Evolutionary conservation across 2,797 vertebrate species (phyloP), one percentile per base, ranked within the genome.

Genomic region (Tympanoctomys barrerae): DNA sequence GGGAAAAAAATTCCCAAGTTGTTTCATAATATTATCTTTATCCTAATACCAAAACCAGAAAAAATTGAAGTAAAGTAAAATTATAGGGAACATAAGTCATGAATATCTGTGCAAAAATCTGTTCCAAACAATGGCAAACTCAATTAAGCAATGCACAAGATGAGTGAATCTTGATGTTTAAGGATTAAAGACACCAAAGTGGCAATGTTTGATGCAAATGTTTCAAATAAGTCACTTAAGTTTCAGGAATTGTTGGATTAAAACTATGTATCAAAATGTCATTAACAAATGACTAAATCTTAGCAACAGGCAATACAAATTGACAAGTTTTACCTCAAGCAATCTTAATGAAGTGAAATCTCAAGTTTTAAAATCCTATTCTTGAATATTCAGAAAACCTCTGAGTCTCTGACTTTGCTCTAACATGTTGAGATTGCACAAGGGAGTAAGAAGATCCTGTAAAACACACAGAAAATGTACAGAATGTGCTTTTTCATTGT

Each of bases 41-140:
- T 91, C 84, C 33, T 94, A n/a, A 85, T 91, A 68, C 49, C 10
- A 64, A 73, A 82, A 49, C 13, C 19, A 71, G n/a, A 46, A 84
- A 73, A 71, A 79, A 87, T 57, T 87, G 5, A 1, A 83, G 54
- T 19, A 71, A 70, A 81, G 87, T 49, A 54, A 78, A 71, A 52
- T 64, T 59, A 59, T 36, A 75, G n/a, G 18, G 13, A 21, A 19
- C 3, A 7, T 70, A 75, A 31, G 9, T 87, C 54, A 66, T 84
- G 36, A n/a, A 42, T 19, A 57, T 64, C 46, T 16, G 7, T 21
- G 5, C 24, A 93, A 88, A 96, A 94, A 89, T 64, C 21, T 26
- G 73, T 52, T 39, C 33, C 7, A 57, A 68, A 59, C 52, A 73
- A 7, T 54, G 61, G 18, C 36, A 88, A 91, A 73, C n/a, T 78